phyloP scores from a whole-genome alignment of 2,888 invertebrate species.

The Callosobruchus maculatus region DNA sequence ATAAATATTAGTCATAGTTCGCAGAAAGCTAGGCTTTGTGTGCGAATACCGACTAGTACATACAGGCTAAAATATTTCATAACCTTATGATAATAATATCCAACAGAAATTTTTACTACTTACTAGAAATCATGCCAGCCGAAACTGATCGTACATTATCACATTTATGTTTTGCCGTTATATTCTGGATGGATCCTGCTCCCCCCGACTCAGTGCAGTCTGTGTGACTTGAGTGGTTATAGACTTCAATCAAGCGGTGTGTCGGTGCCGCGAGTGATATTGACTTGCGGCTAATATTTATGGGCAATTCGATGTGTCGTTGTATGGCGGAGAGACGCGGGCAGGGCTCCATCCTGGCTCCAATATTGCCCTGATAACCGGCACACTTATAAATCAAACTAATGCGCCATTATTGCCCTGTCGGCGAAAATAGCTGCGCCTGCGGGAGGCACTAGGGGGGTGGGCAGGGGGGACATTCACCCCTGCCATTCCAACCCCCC shows the following conservation, averaged over 20 bases:
- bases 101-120: no score
- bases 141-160: not conserved
- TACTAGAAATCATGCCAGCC: no score
- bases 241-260: constrained; percentile 38
- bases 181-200: constrained; percentile 4
- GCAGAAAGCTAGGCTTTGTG: no score
- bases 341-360: constrained; percentile 30
- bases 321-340: constrained; percentile 31
- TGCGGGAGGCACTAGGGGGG: constrained; percentile 8
- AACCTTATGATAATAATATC: no score
- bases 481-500: not conserved
- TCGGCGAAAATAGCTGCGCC: constrained; percentile 41
- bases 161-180: not conserved
- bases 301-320: constrained; percentile 49
- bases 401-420: constrained; percentile 51
- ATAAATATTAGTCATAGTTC: no score
- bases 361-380: constrained; percentile 52
- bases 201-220: not conserved
- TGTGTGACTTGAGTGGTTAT: constrained; percentile 34
- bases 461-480: not conserved
- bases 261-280: constrained; percentile 39
- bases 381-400: constrained; percentile 49
- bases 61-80: no score
- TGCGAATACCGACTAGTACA: no score
- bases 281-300: constrained; percentile 50